Evolutionary conservation across 2,888 invertebrate genomes (phyloP).

Genomic region (Iselma pallidipennis): DNA sequence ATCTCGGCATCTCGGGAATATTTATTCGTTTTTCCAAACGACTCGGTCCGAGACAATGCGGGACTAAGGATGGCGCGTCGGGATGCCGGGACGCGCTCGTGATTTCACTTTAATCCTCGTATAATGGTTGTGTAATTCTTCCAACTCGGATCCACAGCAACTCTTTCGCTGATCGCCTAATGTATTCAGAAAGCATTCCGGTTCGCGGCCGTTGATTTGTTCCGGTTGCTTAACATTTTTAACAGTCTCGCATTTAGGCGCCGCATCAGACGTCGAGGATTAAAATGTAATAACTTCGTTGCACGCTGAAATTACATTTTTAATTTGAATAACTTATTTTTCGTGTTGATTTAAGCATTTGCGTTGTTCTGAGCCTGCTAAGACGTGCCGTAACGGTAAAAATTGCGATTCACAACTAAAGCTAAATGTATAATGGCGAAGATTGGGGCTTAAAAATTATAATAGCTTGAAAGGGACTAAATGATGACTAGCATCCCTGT

Average conservation of each 20-base stretch:
- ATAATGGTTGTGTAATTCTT: constrained; percentile 60
- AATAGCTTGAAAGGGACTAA: constrained; percentile 60
- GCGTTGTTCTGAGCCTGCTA: constrained; percentile 60
- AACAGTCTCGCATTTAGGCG: constrained; percentile 54
- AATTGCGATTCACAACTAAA: constrained; percentile 73
- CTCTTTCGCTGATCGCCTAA: constrained; percentile 55
- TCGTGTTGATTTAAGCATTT: constrained; percentile 72
- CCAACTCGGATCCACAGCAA: constrained; percentile 51
- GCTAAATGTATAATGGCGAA: constrained; percentile 73
- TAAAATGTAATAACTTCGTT: constrained; percentile 58
- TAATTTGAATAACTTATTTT: constrained; percentile 75
- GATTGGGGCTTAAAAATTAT: constrained; percentile 76
- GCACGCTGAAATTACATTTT: constrained; percentile 66
- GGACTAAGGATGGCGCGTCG: constrained; percentile 41
- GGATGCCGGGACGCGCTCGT: constrained; percentile 48
- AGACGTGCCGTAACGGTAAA: constrained; percentile 72
- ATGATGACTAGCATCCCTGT: constrained; percentile 55
- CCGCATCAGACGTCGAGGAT: constrained; percentile 55
- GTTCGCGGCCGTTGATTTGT: constrained; percentile 51
- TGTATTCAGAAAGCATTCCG: constrained; percentile 53
- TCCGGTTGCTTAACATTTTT: constrained; percentile 57
- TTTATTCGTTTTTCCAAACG: constrained; percentile 59
- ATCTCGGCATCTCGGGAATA: constrained; percentile 48
- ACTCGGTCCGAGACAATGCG: constrained; percentile 57
- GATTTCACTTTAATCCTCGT: constrained; percentile 59